Base-by-base conservation (phyloP, 2,113 vertebrate species). In the Oncorhynchus clarkii region DNA sequence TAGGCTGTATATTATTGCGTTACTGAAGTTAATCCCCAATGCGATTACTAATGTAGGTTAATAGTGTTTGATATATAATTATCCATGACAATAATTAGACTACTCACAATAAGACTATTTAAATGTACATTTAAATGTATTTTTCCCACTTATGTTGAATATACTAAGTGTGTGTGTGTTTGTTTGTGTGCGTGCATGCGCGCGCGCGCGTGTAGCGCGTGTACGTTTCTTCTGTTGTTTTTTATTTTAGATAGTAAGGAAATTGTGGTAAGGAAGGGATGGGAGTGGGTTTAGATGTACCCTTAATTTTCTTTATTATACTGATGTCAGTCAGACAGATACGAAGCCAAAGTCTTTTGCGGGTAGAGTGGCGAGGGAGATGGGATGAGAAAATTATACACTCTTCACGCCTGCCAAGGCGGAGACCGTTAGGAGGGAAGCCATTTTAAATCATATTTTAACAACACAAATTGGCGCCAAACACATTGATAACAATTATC, bases 191-290 rank as follows among this genome's bases (percentile, higher is more conserved):
- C 2, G 9, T 9, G 39, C 9, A n/a, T n/a, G 0, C 0, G 39
- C 9, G 39, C 7, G 6, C 6, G 5, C 8, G 2, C 2, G 39
- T 45, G 39, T 11, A 34, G 39, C 39, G 39, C 39, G 39, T 1
- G 9, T 45, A 11, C 2, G 39, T 45, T 9, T 45, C 8, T 45
- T 45, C 16, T 18, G 70, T 76, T 83, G 27, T 39, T 27, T 79
- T 85, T 80, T 77, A 81, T 66, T 81, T 60, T 84, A 83, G 84
- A 83, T 82, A 62, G 59, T 4, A 77, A 71, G 31, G 48, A 80
- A 71, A 68, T 79, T 84, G 72, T 77, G 76, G 73, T 16, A 9
- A 48, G 77, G 70, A 71, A 73, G 70, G 59, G 80, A 75, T 81
- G 77, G 1, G 54, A 76, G 80, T 75, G 80, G 82, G 62, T 75